Evolutionary conservation across 1,140 invertebrate genomes (phyloP).

Genomic region (Andrena cerasifolii): DNA sequence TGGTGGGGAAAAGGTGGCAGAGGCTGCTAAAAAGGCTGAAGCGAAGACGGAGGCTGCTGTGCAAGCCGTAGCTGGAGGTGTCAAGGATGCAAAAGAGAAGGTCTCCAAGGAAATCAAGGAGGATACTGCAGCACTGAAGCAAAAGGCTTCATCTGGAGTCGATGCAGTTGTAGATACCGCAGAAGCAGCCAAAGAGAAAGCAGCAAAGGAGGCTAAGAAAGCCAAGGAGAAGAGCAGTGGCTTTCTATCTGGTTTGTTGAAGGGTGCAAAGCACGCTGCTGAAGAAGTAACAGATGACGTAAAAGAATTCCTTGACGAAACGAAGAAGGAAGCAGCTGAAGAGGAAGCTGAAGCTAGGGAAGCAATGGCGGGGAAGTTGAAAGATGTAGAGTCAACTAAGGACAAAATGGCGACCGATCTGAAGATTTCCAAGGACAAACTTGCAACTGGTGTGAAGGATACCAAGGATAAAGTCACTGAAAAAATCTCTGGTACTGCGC

Average conservation of each 20-base stretch:
- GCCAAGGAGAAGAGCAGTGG: conserved; percentile 59
- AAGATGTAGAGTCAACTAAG: conserved; percentile 16
- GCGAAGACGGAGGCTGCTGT: conserved; percentile 31
- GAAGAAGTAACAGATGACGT: conserved; percentile 75
- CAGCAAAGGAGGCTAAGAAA: conserved; percentile 55
- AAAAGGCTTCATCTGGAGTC: conserved; percentile 23
- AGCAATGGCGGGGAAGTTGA: conserved; percentile 22
- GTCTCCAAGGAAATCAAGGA: conserved; percentile 34
- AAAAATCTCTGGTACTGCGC: background rate
- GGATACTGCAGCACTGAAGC: conserved; percentile 19
- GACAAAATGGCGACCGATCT: background rate
- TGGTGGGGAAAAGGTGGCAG: conserved; percentile 5
- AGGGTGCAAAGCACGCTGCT: conserved; percentile 69
- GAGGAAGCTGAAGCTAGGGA: conserved; percentile 55
- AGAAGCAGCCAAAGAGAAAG: conserved; percentile 44
- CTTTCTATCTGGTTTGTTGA: conserved; percentile 65
- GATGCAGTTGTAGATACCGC: conserved; percentile 10
- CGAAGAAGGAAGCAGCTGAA: conserved; percentile 68
- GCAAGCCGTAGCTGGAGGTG: conserved; percentile 18
- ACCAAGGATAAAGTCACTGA: conserved; percentile 44
- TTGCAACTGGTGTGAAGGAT: conserved; percentile 18
- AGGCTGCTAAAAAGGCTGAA: conserved; percentile 19
- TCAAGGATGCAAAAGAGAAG: conserved; percentile 43
- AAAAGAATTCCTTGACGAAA: conserved; percentile 72
- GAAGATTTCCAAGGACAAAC: conserved; percentile 33